Conservation (phyloP, 2,113 vertebrate genomes). For the Electrona antarctica region DNA sequence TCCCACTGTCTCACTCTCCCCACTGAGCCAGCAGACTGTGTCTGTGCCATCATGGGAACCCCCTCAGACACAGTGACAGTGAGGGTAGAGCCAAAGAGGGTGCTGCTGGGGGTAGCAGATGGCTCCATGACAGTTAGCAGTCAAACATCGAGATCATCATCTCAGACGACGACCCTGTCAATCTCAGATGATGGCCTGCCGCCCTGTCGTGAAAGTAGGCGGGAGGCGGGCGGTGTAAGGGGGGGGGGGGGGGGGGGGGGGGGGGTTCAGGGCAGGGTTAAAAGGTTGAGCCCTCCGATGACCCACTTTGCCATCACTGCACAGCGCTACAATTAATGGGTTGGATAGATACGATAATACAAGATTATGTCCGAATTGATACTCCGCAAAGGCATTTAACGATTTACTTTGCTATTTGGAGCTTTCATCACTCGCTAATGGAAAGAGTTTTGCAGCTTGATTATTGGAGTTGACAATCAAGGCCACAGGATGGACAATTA, state of each 20-base stretch:
- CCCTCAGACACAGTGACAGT: conserved; percentile 8
- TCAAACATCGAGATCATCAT: conserved; percentile 19
- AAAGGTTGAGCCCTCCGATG: conserved; percentile 27
- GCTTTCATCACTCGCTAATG: not conserved
- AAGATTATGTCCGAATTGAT: conserved; percentile 21
- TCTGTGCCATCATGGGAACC: conserved; percentile 4
- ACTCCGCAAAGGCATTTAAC: not conserved
- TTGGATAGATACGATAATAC: conserved; percentile 2
- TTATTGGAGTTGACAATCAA: not conserved
- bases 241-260: too few species aligned
- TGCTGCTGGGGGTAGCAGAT: conserved; percentile 47
- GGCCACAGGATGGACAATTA: not conserved
- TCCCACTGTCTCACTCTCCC: conserved; percentile 4
- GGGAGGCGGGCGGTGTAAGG: conserved; percentile 1
- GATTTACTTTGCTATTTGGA: not conserved
- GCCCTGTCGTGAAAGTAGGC: conserved; percentile 7
- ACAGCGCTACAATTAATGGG: conserved; percentile 4
- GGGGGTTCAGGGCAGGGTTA: conserved; percentile 5
- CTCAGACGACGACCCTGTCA: conserved; percentile 34
- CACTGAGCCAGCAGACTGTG: conserved; percentile 15
- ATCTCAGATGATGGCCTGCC: conserved; percentile 35
- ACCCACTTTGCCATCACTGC: conserved; percentile 19
- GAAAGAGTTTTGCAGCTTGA: conserved; percentile 11
- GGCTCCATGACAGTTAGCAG: conserved; percentile 43
- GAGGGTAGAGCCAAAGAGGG: conserved; percentile 30